Conservation (phyloP, 2,797 vertebrate species). For the Poeciliopsis presidionis region DNA sequence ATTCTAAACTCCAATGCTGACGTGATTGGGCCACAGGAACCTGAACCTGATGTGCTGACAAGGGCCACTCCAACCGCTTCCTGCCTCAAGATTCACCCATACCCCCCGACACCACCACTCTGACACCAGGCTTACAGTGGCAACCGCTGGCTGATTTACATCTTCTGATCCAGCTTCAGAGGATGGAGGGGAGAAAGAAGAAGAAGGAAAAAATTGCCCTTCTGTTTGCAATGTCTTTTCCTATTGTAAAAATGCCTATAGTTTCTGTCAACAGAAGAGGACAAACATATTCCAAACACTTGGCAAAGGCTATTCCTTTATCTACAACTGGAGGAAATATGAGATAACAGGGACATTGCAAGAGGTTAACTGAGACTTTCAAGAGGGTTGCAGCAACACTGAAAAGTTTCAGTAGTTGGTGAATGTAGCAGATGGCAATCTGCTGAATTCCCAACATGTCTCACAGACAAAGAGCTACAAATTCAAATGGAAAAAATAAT, state of each 20-base stretch:
- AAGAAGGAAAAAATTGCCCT: not conserved
- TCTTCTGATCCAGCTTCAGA: conserved; percentile 69
- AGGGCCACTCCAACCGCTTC: conserved; percentile 78
- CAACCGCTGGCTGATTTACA: conserved; percentile 79
- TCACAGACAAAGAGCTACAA: not conserved
- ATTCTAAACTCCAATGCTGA: conserved; percentile 78
- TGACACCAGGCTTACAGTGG: conserved; percentile 77
- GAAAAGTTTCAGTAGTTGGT: not conserved
- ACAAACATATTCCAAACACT: not conserved
- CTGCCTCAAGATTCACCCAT: conserved; percentile 73
- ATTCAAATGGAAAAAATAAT: not conserved
- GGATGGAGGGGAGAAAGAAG: conserved; percentile 20
- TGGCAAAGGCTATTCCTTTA: not conserved
- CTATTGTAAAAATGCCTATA: not conserved
- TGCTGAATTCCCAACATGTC: not conserved
- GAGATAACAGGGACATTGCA: not conserved
- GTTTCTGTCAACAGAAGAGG: not conserved
- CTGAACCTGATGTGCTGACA: conserved; percentile 87
- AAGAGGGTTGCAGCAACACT: not conserved
- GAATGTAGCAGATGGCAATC: not conserved
- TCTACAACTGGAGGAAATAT: not conserved
- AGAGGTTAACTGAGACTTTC: not conserved
- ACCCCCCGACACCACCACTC: conserved; percentile 60
- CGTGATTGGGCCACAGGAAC: conserved; percentile 90
- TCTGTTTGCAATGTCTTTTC: not conserved